phyloP scores from a whole-genome alignment of 2,888 invertebrate species.

The Caenorhabditis wallacei region DNA sequence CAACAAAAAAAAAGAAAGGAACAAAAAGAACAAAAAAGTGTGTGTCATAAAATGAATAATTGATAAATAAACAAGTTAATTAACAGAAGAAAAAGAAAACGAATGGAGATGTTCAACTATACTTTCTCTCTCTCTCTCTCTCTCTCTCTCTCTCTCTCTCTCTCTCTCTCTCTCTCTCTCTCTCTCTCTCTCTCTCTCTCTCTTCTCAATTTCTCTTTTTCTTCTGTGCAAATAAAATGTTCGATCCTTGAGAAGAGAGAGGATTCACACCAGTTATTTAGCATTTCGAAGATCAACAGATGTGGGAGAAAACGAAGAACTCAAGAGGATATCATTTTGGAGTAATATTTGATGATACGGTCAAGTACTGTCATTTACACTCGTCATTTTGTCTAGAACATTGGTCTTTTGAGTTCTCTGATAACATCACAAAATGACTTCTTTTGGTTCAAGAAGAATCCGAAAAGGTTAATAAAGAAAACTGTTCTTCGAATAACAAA shows the following conservation, averaged over 20 bases:
- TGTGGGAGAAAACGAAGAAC: conserved; percentile 29
- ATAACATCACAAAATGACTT: neutral
- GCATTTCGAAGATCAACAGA: conserved; percentile 48
- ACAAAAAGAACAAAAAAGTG: too few relatives aligned
- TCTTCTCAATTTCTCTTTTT: neutral
- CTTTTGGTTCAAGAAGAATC: neutral
- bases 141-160: conserved; percentile 1
- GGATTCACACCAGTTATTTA: conserved; percentile 42
- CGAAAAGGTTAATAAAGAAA: too few relatives aligned
- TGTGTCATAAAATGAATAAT: conserved; percentile 1
- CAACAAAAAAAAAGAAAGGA: too few relatives aligned
- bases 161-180: neutral
- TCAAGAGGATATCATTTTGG: conserved; percentile 23
- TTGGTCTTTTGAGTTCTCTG: conserved; percentile 23
- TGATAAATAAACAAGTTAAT: conserved; percentile 7
- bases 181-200: conserved; percentile 1
- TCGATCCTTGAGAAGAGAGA: conserved; percentile 14
- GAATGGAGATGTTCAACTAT: conserved; percentile 5
- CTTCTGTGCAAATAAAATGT: conserved; percentile 34
- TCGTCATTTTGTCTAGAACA: conserved; percentile 9
- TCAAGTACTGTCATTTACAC: neutral
- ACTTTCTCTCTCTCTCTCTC: neutral
- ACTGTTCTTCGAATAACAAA: too few relatives aligned
- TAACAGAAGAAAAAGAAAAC: neutral
- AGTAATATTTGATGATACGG: conserved; percentile 8